Evolutionary conservation across 2,888 invertebrate species (phyloP), one percentile per base, ranked within the genome.

Genomic region (Euclidia mi): DNA sequence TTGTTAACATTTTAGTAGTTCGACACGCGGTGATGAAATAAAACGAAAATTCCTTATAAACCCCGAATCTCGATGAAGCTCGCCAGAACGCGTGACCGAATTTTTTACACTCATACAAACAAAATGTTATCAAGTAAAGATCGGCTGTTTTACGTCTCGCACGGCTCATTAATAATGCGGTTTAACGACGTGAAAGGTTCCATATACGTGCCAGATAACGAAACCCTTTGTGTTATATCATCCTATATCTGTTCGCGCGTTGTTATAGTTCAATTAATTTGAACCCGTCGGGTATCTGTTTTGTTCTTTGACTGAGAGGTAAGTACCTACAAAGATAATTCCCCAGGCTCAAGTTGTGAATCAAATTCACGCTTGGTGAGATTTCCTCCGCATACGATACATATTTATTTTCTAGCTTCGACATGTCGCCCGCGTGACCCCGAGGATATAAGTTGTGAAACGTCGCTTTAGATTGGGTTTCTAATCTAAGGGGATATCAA

Each of bases 401-500:
- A 69, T 76, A 76, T 66, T 72, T 70, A 72, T 65, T 65, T 44
- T 51, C 32, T 48, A 59, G 66, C 64, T 59, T 70, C 73, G 67
- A 31, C 58, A 51, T 55, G 59, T 47, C 70, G 20, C n/a, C n/a
- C n/a, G 55, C 55, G 49, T 70, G 72, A 74, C 76, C 73, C 60
- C 62, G 56, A 66, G 64, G 62, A 66, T 76, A 75, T 65, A 72
- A 72, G 66, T 72, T 70, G 66, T 72, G 64, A 72, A 74, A 74
- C 46, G 75, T 57, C 76, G 78, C 50, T 73, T 71, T 72, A 73
- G 76, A 79, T 82, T 79, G 78, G 76, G 71, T 81, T 81, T 74
- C 75, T 82, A 81, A 82, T 82, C 82, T 77, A 76, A 71, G 61
- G 73, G 76, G 73, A 81, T 72, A 78, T 79, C 81, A 60, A 69